Evolutionary conservation across 1,140 invertebrate genomes (phyloP), one percentile per base, ranked within the genome.

Genomic region (Asobara japonica): DNA sequence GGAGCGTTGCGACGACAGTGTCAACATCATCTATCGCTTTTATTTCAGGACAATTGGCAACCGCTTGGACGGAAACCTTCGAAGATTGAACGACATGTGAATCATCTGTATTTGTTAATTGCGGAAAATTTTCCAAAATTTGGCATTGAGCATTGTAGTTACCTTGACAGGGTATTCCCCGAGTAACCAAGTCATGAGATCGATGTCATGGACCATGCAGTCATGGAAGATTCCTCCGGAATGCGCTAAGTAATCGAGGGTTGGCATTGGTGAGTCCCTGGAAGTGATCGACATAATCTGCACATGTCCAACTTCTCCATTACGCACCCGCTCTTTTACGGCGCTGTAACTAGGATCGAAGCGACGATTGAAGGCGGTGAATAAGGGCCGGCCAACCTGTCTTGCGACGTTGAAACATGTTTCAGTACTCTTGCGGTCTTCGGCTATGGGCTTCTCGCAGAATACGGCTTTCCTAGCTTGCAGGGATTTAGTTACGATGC

Each of bases 221-320:
- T 94, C 93, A 71, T 92, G 91, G 76, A 92, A 93, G 33, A 94
- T 92, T n/a, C 92, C 92, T 71, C 92, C 92, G 74, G 92, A 93
- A 8, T 76, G 86, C 75, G 88, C 89, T 2, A 93, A 81, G 77
- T 92, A 94, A 0, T 90, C 89, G 5, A 92, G 75, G 0, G 88
- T 82, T 0, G 92, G 92, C 25, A 91, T 77, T 4, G 91, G 90
- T 13, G 89, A 90, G 76, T 93, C 92, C 69, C 92, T 86, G 4
- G 90, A 88, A 18, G 89, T 89, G 0, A 89, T 88, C 81, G 91
- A 92, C 1, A 94, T 83, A 1, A 90, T 83, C 30, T 91, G 90
- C 3, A 92, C 87, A 69, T 91, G 89, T 5, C 92, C 93, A 18
- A 93, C 79, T 41, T 90, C 88, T 11, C 91, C 91, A 4, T 84